A percentile compares a stretch with the other conserved stretches of the same genome.
Conservation (phyloP, 2,113 vertebrate genomes). For the Micronycteris hirsuta region DNA sequence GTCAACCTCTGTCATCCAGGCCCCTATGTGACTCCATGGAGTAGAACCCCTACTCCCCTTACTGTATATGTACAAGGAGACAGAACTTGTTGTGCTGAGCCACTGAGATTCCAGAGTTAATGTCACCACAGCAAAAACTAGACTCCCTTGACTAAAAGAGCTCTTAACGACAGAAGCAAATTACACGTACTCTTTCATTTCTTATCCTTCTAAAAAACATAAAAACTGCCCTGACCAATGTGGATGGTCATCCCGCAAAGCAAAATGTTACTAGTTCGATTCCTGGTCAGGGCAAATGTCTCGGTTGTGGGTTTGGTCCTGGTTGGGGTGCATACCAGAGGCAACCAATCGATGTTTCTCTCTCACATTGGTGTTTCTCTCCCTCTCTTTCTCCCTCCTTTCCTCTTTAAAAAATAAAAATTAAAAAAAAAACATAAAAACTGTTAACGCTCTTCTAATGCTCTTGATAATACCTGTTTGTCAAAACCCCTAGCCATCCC, state of each 20-base stretch:
- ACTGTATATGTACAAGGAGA: no score
- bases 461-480: not conserved
- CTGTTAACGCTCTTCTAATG: not conserved
- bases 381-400: no score
- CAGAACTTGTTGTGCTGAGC: not conserved
- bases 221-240: not conserved
- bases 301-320: no score
- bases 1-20: not conserved
- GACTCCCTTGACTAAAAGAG: not conserved
- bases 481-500: not conserved
- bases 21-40: not conserved
- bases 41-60: not conserved
- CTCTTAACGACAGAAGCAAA: constrained; percentile 27
- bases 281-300: no score
- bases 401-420: no score
- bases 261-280: no score
- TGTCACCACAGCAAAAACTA: not conserved
- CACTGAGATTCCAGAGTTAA: not conserved
- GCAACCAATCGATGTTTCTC: no score
- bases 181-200: not conserved
- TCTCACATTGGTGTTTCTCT: no score
- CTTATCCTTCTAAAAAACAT: constrained; percentile 33
- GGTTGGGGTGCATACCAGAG: no score
- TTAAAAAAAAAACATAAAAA: constrained; percentile 30
- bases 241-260: no score